A percentile compares a stretch with the other conserved stretches of the same genome.
Evolutionary conservation across 2,888 invertebrate genomes (phyloP).

Genomic region (Zelleria hepariella): DNA sequence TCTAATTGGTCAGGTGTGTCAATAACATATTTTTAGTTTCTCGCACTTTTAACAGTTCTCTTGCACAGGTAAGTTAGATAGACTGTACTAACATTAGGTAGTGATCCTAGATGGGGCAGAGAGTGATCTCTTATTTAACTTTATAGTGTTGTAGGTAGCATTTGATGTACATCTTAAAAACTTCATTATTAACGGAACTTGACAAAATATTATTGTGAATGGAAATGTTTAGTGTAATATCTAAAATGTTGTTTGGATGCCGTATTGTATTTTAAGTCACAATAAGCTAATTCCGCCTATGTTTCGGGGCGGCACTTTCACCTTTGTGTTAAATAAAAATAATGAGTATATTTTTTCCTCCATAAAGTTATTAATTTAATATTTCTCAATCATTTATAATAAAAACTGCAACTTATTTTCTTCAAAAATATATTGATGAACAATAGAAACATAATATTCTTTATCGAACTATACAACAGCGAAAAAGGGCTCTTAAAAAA

Average conservation of each 20-base stretch:
- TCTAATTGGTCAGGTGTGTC: neutral
- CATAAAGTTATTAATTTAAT: neutral
- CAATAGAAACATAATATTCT: slow-evolving; percentile 65
- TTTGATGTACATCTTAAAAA: too few species aligned
- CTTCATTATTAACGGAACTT: too few species aligned
- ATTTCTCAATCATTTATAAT: neutral
- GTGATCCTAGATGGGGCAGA: neutral
- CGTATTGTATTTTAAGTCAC: neutral
- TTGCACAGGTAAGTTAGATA: neutral
- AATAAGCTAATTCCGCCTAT: slow-evolving; percentile 16
- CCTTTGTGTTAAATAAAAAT: slow-evolving; percentile 10
- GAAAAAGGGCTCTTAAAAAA: slow-evolving; percentile 42
- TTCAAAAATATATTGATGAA: slow-evolving; percentile 65
- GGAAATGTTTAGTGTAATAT: neutral
- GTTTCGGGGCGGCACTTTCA: slow-evolving; percentile 17
- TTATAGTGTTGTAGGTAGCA: neutral
- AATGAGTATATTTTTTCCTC: neutral
- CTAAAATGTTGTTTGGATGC: neutral
- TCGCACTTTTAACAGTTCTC: neutral
- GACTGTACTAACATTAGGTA: neutral
- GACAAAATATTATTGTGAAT: neutral
- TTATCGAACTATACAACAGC: slow-evolving; percentile 69
- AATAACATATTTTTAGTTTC: neutral
- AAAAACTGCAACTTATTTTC: slow-evolving; percentile 28
- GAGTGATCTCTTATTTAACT: neutral